These are phyloP conservation scores for Scaptomyza flava DNA, from an alignment of 2,888 invertebrate genomes.

Conservation along the genomic window DNA sequence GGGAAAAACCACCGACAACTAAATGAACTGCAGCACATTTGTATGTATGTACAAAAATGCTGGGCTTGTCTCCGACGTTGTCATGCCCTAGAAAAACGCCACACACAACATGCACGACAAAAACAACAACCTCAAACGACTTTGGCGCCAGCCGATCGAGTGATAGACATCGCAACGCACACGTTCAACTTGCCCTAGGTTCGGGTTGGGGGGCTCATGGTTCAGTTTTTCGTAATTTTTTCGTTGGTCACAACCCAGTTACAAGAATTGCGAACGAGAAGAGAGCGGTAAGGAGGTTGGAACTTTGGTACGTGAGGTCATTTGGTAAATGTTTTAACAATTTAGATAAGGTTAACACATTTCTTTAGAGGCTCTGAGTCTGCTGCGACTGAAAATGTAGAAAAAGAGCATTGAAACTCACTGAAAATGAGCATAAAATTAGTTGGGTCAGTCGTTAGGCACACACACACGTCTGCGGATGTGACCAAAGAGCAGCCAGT, in stretches of 20 bases:
- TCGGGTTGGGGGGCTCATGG: background rate
- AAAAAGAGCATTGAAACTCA: constrained; percentile 38
- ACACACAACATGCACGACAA: constrained; percentile 23
- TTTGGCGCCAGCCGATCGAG: constrained; percentile 53
- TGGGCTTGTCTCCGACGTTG: constrained; percentile 16
- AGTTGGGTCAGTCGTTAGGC: constrained; percentile 67
- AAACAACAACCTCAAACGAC: constrained; percentile 16
- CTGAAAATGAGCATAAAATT: constrained; percentile 77
- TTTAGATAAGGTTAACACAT: constrained; percentile 83
- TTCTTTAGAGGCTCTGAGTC: constrained; percentile 47
- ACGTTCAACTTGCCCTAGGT: constrained; percentile 15
- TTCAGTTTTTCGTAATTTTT: background rate
- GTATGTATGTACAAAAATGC: constrained; percentile 11
- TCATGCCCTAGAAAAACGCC: constrained; percentile 56
- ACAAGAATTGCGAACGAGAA: background rate
- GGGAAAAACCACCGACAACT: constrained; percentile 20
- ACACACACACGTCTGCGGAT: constrained; percentile 50
- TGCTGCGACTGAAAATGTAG: constrained; percentile 41
- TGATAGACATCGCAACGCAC: constrained; percentile 44
- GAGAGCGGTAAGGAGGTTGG: constrained; percentile 33
- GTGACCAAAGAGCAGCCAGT: constrained; percentile 55
- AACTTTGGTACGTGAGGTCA: constrained; percentile 80
- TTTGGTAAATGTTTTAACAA: constrained; percentile 82
- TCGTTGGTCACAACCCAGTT: constrained; percentile 1
- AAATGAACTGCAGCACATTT: constrained; percentile 55